Percentiles rank a stretch among this genome's conserved stretches.
These are phyloP conservation scores for Sciurus niger DNA, from an alignment of 2,113 vertebrate species.

Conservation along the genomic window DNA sequence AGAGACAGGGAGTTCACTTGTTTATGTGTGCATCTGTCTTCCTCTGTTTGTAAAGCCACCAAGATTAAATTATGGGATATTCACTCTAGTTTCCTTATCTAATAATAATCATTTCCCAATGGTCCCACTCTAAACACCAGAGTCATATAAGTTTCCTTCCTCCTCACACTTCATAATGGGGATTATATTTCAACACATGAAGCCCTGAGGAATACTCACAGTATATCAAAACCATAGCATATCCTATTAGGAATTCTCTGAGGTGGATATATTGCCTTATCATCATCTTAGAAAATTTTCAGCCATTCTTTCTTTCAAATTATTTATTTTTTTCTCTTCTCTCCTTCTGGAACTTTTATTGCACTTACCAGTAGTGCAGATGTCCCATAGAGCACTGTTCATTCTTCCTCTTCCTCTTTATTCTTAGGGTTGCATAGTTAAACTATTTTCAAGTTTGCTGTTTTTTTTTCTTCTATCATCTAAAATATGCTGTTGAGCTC, in stretches of 20 bases:
- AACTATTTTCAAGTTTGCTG: not conserved
- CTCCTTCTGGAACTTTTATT: too few relatives aligned
- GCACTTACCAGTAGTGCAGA: too few relatives aligned
- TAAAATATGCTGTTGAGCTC: too few relatives aligned
- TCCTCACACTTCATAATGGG: not conserved
- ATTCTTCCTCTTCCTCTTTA: not conserved
- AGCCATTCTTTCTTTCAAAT: not conserved
- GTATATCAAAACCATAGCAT: too few relatives aligned
- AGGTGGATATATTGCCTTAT: not conserved
- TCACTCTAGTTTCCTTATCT: too few relatives aligned
- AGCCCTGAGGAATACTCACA: not conserved
- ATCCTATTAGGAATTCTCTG: not conserved
- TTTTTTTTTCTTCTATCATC: not conserved
- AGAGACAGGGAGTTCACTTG: not conserved
- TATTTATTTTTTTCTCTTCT: too few relatives aligned
- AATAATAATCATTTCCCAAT: not conserved
- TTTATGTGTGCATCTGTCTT: not conserved
- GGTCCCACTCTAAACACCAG: too few relatives aligned
- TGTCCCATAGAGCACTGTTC: not conserved
- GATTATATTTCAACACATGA: not conserved
- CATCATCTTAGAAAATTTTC: not conserved
- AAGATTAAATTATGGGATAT: not conserved
- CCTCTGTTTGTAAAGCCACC: not conserved
- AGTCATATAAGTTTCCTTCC: not conserved
- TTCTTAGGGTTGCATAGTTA: not conserved